Evolutionary conservation across 2,888 invertebrate genomes (phyloP), one percentile per base, ranked within the genome.

Genomic region (Pammene aurita): DNA sequence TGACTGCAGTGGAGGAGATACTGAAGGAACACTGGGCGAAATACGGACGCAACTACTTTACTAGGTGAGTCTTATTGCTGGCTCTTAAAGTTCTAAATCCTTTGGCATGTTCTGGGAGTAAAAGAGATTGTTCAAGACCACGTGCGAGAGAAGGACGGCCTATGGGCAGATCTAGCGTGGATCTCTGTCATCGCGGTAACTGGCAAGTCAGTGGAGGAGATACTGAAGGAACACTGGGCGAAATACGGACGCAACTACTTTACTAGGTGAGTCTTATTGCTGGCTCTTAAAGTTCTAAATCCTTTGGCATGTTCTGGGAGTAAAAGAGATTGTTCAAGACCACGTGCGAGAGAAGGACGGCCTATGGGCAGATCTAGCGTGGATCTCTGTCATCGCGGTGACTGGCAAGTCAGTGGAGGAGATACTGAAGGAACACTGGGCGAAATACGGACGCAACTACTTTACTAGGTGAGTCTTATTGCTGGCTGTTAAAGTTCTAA

Each of bases 281-380:
- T n/a, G n/a, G n/a, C n/a, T n/a, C n/a, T n/a, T 16, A 60, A 91
- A 92, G 99, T 7, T 99, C 99, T 99, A 99, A 99, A 87, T 99
- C 98, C 92, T 99, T 99, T 88, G 99, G 99, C 60, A 99, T 98
- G 0, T 93, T 99, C 10, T 99, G 99, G 85, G 99, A 99, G 0
- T 99, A 99, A 88, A 99, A 99, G 90, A 98, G 98, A 89, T 99
- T 99, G 89, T 98, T 98, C 48, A 99, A 0, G 97, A 99, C 93
- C 99, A 99, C 88, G 97, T 99, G 78, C 94, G 99, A 56, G 99
- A 99, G 90, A 99, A 99, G 91, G 99, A 99, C 90, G 99, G 99
- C 0, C 94, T 99, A 73, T 99, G 99, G 99, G 99, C 99, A 0
- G 96, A 96, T 14, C 93, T 99, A 7, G 99, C 99, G 0, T 99